A percentile compares a stretch with the other conserved stretches of the same genome.
Evolutionary conservation across 2,888 invertebrate species (phyloP).

Genomic region (Imbricaverruca yamaguchii): DNA sequence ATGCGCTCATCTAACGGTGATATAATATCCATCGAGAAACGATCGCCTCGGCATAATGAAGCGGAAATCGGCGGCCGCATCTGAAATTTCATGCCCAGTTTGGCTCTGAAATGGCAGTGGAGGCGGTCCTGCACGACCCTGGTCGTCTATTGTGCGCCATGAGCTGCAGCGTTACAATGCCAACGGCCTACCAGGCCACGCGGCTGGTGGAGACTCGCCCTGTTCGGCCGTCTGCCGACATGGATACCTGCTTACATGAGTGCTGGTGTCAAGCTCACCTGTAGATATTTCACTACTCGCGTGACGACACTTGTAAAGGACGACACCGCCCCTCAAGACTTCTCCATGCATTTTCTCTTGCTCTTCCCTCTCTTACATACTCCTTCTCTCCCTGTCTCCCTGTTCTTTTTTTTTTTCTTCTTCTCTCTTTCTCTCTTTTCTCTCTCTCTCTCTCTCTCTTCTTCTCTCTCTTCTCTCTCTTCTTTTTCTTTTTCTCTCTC

Average conservation of each 20-base stretch:
- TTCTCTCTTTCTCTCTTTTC: neutral
- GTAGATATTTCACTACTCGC: neutral
- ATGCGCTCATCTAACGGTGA: constrained; percentile 14
- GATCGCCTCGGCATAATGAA: neutral
- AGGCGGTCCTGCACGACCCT: neutral
- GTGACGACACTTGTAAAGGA: neutral
- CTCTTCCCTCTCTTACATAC: no score
- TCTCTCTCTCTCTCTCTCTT: no score
- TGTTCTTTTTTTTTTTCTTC: neutral
- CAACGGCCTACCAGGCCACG: neutral
- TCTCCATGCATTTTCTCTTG: neutral
- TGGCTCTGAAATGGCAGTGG: neutral
- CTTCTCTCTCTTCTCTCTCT: no score
- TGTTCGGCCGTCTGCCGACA: neutral
- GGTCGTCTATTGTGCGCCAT: no score
- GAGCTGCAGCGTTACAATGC: no score
- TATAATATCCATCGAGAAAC: constrained; percentile 10
- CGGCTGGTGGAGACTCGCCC: neutral
- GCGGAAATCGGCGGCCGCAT: constrained; percentile 7
- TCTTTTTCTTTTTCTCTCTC: neutral
- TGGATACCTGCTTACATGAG: neutral
- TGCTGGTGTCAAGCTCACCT: neutral
- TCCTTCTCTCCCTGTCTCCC: neutral
- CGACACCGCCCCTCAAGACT: neutral
- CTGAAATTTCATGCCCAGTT: neutral